These are phyloP conservation scores for Paracyclopina nana DNA, from an alignment of 1,140 invertebrate genomes.

Conservation along the genomic window DNA sequence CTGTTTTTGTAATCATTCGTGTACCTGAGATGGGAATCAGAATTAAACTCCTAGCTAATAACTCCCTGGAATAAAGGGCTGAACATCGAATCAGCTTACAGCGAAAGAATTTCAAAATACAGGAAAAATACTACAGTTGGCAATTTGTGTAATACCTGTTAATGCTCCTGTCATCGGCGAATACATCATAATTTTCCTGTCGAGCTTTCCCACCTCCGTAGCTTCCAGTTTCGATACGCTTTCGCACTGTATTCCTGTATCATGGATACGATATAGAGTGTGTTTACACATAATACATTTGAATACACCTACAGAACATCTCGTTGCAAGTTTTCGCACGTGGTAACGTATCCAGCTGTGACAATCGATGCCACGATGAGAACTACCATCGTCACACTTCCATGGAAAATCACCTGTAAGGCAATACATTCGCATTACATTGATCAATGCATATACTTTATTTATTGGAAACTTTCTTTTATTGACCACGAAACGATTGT, in stretches of 20 bases:
- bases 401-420: constrained; percentile 1
- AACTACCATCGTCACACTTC: neutral
- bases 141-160: neutral
- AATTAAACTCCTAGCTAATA: neutral
- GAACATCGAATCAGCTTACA: neutral
- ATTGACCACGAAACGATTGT: neutral
- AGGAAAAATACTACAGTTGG: neutral
- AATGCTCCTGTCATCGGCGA: neutral
- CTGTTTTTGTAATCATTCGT: neutral
- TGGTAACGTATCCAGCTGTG: neutral
- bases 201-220: neutral
- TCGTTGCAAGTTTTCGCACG: neutral
- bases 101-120: neutral
- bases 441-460: neutral
- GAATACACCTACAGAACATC: neutral
- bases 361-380: neutral
- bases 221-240: neutral
- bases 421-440: neutral
- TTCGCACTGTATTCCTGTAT: neutral
- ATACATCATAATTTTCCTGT: neutral
- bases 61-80: neutral
- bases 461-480: neutral
- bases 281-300: constrained; percentile 1
- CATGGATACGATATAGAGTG: neutral
- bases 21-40: neutral